Base-by-base conservation (phyloP, 2,113 vertebrate genomes). In the Ophthalmotilapia sp. region DNA sequence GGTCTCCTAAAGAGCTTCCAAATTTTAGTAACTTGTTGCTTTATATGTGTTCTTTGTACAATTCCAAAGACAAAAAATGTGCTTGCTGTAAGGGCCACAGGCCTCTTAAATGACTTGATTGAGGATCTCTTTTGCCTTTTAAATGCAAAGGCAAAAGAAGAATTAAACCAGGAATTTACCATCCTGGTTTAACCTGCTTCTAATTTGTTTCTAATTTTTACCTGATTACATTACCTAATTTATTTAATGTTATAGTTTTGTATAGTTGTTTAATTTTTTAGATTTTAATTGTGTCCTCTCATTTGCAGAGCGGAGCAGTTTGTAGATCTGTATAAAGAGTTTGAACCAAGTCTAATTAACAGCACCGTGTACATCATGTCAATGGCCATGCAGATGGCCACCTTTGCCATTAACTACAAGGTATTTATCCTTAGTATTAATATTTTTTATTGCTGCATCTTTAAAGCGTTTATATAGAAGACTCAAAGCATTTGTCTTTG, bases 361-460 rank as follows among this genome's bases (percentile, higher is more conserved):
- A 99, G 98, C 95, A 99, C 98, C 0, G 98, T 99, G 54, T 99
- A 99, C 91, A 98, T 99, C 90, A 99, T 99, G 98, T 98, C 98
- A 6, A 98, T 99, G 98, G 98, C 98, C 29, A 99, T 99, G 98
- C 98, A 99, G 91, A 98, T 98, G 96, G 98, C 98, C 82, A 99
- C 98, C 1, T 99, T 99, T 14, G 98, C 98, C 55, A 99, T 99
- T 95, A 99, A 99, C 95, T 99, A 99, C 94, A 99, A 99, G 98
- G 98, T 98, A 94, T 85, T 85, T 31, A 36, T 81, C 60, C 11
- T 19, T 84, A 13, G 13, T 33, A 31, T 53, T 40, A 23, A 5
- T 53, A 60, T 60, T 55, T 82, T 3, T 73, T 38, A 9, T 88
- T 4, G 21, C 36, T 89, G 73, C 31, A 2, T 73, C 54, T 11